Evolutionary conservation across 2,113 vertebrate species (phyloP).

Genomic region (Ceratotherium simum): DNA sequence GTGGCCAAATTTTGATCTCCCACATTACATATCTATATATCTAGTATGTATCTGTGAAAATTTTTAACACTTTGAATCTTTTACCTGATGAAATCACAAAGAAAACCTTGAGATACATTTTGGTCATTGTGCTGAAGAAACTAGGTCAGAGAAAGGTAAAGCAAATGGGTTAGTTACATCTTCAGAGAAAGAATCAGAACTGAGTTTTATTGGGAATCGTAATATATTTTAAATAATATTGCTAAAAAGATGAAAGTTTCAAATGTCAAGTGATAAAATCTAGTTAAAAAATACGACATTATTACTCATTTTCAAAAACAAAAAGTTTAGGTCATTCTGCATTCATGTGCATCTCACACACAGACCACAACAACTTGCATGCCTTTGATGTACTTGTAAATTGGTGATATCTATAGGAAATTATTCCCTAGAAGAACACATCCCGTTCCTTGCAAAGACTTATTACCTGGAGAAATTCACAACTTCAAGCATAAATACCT

Average conservation of each 20-base stretch:
- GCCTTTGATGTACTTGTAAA: not conserved
- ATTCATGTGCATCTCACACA: not conserved
- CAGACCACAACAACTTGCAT: not conserved
- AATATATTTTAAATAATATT: not conserved
- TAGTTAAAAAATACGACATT: not conserved
- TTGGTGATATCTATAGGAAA: not conserved
- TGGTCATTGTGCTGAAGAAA: not conserved
- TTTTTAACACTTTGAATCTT: not conserved
- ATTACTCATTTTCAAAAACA: not conserved
- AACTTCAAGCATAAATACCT: not conserved
- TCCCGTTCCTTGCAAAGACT: not conserved
- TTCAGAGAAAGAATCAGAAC: not conserved
- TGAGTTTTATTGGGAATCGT: not conserved
- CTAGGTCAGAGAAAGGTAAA: not conserved
- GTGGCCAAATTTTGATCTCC: too few species aligned
- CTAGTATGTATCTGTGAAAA: not conserved
- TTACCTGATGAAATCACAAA: not conserved
- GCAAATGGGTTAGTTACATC: not conserved
- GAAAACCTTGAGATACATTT: not conserved
- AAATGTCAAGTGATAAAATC: not conserved
- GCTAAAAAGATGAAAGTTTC: not conserved
- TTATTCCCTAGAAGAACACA: not conserved
- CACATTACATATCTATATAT: not conserved
- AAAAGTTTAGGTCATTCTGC: not conserved
- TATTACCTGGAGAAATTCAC: not conserved